These are phyloP conservation scores for Synaphobranchus kaupii DNA, from an alignment of 2,797 vertebrate genomes.

Conservation along the genomic window DNA sequence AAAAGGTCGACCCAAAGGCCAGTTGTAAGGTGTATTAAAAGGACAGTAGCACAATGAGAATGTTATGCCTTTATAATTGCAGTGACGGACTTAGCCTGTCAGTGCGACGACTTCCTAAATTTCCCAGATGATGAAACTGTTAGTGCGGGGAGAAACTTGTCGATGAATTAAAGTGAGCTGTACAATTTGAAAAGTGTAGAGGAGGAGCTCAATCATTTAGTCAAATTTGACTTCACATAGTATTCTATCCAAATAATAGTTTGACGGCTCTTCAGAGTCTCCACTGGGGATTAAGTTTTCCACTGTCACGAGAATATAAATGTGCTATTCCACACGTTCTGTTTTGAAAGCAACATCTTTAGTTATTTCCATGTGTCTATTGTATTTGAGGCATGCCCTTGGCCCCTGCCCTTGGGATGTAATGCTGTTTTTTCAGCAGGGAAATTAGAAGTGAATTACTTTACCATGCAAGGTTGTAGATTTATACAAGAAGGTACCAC, in stretches of 20 bases:
- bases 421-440: neutral
- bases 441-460: neutral
- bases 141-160: neutral
- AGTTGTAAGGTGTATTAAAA: neutral
- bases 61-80: neutral
- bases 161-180: neutral
- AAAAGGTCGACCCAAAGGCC: neutral
- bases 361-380: neutral
- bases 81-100: neutral
- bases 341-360: neutral
- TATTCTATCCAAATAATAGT: neutral
- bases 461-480: neutral
- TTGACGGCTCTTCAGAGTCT: neutral
- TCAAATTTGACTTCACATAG: neutral
- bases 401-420: neutral
- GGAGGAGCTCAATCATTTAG: neutral
- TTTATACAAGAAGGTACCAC: neutral
- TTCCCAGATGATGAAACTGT: neutral
- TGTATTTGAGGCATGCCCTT: neutral
- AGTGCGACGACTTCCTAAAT: neutral
- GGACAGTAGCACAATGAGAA: neutral
- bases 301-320: neutral
- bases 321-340: neutral
- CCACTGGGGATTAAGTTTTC: neutral
- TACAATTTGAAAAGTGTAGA: too few species aligned